Base-by-base conservation (phyloP, 2,797 vertebrate genomes). In the Tapirus indicus region DNA sequence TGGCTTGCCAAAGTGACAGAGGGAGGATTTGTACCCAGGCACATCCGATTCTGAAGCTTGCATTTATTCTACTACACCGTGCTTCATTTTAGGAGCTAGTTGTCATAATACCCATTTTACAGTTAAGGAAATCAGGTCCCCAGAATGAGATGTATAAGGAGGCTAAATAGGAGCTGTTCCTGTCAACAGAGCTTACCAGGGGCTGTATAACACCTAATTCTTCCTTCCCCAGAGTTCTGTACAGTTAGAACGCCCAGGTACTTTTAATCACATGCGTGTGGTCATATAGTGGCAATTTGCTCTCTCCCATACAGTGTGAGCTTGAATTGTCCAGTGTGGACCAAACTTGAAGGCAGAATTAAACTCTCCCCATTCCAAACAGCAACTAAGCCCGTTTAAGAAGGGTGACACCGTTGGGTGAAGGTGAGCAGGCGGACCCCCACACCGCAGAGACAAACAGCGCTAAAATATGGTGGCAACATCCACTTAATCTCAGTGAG, bases 291-390 rank as follows among this genome's bases (percentile, higher is more conserved):
- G 38, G 6, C 11, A 38, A 82, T 10, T 66, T 72, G 18, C 21
- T 38, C 35, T 79, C 18, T 49, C 60, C 44, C 11, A 97, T 88
- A 44, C 68, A 71, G 16, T 6, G 0, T 56, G 35, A 94, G 52
- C 62, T 88, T 71, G 21, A 89, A 84, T 49, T 54, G 5, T 62
- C 21, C 38, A 75, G 12, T 52, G 25, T 62, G 58, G 49, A 79
- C 62, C 71, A 54, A 72, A 75, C 84, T 0, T 29, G 38, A 96
- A 92, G 72, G 20, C 38, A 85, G 60, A 94, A 94, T 88, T 87
- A 66, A 75, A 32, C 23, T 27, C 25, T 88, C 23, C 32, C 11
- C 32, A 69, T 95, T 91, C 17, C 29, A 87, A 95, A 80, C 54
- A 62, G 80, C 68, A 92, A 75, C 47, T 85, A 80, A 80, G 16